phyloP scores from a whole-genome alignment of 1,140 invertebrate genomes.

The Drosophila pectinifera region DNA sequence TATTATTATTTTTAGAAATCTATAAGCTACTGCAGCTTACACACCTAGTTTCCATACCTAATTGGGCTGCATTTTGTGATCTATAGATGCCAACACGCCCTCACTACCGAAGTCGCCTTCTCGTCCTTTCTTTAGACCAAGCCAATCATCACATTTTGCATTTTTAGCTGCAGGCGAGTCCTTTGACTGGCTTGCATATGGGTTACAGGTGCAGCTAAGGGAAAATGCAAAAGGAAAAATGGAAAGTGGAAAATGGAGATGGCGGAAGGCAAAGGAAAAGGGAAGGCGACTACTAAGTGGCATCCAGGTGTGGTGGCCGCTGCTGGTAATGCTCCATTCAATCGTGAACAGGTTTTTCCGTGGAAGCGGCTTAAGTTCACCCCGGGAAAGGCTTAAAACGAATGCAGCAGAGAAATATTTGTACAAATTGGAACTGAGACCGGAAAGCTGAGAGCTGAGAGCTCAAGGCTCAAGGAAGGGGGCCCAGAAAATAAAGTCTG shows the following conservation, averaged over 20 bases:
- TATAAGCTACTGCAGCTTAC: not conserved
- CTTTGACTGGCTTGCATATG: conserved; percentile 39
- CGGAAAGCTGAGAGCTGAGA: not conserved
- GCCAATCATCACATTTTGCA: not conserved
- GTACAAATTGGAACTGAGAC: conserved; percentile 11
- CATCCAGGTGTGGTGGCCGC: conserved; percentile 30
- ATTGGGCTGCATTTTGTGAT: not conserved
- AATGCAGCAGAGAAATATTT: conserved; percentile 29
- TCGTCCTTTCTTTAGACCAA: not conserved
- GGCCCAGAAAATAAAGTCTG: not conserved
- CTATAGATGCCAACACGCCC: not conserved
- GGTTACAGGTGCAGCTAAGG: conserved; percentile 37
- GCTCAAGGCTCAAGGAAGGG: not conserved
- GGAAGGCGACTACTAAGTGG: conserved; percentile 19
- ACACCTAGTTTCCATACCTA: not conserved
- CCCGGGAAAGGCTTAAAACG: conserved; percentile 5
- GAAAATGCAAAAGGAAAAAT: conserved; percentile 5
- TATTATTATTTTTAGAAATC: not conserved
- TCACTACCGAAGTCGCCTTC: not conserved
- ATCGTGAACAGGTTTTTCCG: conserved; percentile 29
- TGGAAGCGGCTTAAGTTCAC: conserved; percentile 24
- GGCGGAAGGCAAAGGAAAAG: not conserved
- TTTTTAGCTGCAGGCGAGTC: conserved; percentile 17
- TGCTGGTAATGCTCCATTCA: conserved; percentile 29
- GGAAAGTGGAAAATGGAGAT: not conserved